Conservation (phyloP, 2,797 vertebrate species). For the Lophura swinhoii region DNA sequence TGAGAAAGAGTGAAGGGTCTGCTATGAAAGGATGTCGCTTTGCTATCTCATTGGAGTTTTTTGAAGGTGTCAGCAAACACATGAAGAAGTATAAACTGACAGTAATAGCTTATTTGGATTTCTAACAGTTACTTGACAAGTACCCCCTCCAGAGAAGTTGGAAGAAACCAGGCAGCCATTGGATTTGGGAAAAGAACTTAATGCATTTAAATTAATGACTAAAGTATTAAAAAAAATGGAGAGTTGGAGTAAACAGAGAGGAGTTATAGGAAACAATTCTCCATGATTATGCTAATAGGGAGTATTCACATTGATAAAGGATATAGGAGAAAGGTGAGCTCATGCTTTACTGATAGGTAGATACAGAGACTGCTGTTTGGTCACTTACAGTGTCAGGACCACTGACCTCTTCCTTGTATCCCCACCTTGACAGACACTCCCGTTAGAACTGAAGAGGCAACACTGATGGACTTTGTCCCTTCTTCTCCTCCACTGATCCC, state of each 20-base stretch:
- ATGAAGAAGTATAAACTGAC: not conserved
- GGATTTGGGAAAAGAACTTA: not conserved
- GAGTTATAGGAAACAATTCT: not conserved
- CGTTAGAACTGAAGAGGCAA: constrained; percentile 89
- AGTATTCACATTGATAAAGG: not conserved
- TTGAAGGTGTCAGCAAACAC: not conserved
- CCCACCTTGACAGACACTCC: constrained; percentile 88
- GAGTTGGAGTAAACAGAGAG: not conserved
- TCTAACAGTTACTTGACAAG: not conserved
- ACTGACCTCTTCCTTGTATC: constrained; percentile 94
- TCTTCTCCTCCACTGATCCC: constrained; percentile 92
- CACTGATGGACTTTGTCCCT: constrained; percentile 90
- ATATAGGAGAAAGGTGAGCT: not conserved
- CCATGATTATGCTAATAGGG: not conserved
- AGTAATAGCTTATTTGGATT: not conserved
- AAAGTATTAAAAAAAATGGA: not conserved
- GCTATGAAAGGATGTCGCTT: not conserved
- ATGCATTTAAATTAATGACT: not conserved
- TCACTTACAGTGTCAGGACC: constrained; percentile 91
- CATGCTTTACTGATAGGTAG: not conserved
- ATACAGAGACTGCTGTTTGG: constrained; percentile 86
- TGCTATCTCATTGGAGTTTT: not conserved
- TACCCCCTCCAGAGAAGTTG: not conserved
- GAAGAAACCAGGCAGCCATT: not conserved
- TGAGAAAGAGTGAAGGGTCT: not conserved